Percentiles rank a stretch among this genome's conserved stretches.
Evolutionary conservation across 2,888 invertebrate species (phyloP).

Genomic region (Sphinx pinastri): DNA sequence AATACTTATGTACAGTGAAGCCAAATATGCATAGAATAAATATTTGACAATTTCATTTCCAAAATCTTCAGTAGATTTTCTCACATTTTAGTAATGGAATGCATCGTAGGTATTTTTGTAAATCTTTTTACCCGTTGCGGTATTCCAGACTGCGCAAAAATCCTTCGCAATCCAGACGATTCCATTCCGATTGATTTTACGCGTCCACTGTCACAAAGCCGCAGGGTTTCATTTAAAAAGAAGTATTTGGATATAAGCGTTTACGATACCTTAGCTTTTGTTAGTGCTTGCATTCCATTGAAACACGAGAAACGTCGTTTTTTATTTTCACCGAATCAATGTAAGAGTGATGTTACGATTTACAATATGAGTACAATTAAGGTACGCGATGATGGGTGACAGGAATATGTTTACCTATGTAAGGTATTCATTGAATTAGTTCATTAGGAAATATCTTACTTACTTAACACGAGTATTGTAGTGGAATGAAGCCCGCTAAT

Average conservation of each 20-base stretch:
- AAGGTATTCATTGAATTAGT: too few relatives aligned
- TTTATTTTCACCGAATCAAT: too few relatives aligned
- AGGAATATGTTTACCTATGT: too few relatives aligned
- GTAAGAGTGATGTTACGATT: too few relatives aligned
- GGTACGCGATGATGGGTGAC: too few relatives aligned
- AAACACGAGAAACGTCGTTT: too few relatives aligned
- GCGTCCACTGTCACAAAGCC: slow-evolving; percentile 16
- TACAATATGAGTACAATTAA: neutral
- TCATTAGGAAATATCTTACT: too few relatives aligned
- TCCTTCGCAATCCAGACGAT: slow-evolving; percentile 13
- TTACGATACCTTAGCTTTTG: neutral
- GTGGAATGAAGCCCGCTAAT: neutral
- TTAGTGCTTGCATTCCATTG: too few relatives aligned
- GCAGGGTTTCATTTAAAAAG: slow-evolving; percentile 9
- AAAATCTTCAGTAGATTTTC: neutral
- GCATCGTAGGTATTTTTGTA: neutral
- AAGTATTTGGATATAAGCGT: neutral
- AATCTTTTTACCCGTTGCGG: slow-evolving; percentile 16
- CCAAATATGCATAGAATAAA: too few relatives aligned
- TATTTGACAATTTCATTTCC: neutral
- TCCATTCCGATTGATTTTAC: slow-evolving; percentile 24
- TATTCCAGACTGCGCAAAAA: neutral
- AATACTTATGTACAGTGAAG: too few relatives aligned
- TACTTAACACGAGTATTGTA: too few relatives aligned
- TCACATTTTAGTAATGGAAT: neutral